These are phyloP conservation scores for Myripristis murdjan DNA, from an alignment of 2,797 vertebrate species.

Conservation along the genomic window DNA sequence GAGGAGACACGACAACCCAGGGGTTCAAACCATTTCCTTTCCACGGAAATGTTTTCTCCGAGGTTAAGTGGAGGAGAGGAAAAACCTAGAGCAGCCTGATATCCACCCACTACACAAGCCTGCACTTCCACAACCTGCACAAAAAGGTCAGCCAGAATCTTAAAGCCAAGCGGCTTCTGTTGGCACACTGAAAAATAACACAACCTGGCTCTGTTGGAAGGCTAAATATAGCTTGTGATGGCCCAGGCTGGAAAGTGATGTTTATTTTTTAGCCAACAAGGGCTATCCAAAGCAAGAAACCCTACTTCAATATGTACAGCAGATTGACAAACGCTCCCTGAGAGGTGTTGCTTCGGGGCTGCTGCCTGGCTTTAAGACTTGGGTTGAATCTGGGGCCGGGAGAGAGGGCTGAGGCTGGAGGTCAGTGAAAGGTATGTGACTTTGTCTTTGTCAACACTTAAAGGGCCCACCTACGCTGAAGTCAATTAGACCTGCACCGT, in stretches of 20 bases:
- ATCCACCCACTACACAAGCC: slow-evolving; percentile 10
- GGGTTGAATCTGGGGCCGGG: not conserved
- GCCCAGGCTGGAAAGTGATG: slow-evolving; percentile 21
- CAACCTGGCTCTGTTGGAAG: slow-evolving; percentile 13
- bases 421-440: not conserved
- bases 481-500: not conserved
- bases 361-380: slow-evolving; percentile 16
- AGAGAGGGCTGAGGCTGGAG: not conserved
- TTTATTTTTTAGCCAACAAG: slow-evolving; percentile 31
- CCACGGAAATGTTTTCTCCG: slow-evolving; percentile 41
- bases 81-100: slow-evolving; percentile 11
- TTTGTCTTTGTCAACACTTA: not conserved
- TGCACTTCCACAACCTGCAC: slow-evolving; percentile 25
- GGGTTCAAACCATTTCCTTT: slow-evolving; percentile 64
- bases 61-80: slow-evolving; percentile 56
- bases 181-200: slow-evolving; percentile 36
- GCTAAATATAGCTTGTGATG: slow-evolving; percentile 53
- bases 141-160: slow-evolving; percentile 44
- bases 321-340: slow-evolving; percentile 25
- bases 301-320: slow-evolving; percentile 7
- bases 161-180: slow-evolving; percentile 41
- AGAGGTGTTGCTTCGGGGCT: slow-evolving; percentile 26
- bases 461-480: slow-evolving; percentile 9
- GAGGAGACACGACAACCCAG: slow-evolving; percentile 39
- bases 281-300: slow-evolving; percentile 42